These are phyloP conservation scores for Mystacides longicornis DNA, from an alignment of 2,888 invertebrate species.

Conservation along the genomic window DNA sequence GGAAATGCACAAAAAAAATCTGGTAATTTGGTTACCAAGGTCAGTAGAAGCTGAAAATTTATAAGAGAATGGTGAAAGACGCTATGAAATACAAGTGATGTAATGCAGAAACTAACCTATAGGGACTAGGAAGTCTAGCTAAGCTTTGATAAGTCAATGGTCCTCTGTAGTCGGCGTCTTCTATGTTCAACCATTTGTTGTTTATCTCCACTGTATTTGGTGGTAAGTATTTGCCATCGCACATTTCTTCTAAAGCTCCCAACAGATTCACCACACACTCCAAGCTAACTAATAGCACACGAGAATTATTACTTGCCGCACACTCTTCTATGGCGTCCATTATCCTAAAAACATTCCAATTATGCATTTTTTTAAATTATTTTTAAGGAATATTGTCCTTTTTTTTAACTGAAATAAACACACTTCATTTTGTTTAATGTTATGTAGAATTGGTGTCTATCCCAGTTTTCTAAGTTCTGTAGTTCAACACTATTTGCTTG, in stretches of 20 bases:
- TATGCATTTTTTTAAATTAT: too few species aligned
- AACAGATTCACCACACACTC: constrained; percentile 78
- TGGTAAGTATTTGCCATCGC: constrained; percentile 37
- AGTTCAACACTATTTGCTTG: too few species aligned
- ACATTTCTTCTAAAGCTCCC: constrained; percentile 74
- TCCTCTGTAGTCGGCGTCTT: constrained; percentile 74
- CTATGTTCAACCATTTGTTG: constrained; percentile 56
- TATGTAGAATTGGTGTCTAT: too few species aligned
- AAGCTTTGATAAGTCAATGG: constrained; percentile 80
- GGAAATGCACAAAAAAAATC: too few species aligned
- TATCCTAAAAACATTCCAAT: constrained; percentile 47
- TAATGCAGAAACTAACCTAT: constrained; percentile 43
- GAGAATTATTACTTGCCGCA: constrained; percentile 70
- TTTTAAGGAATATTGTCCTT: too few species aligned
- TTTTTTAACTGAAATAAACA: too few species aligned
- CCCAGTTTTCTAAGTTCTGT: too few species aligned
- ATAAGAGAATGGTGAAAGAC: not conserved
- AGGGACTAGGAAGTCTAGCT: constrained; percentile 74
- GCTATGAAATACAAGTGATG: not conserved
- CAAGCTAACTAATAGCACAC: constrained; percentile 70
- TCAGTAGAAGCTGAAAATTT: not conserved
- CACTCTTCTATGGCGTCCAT: constrained; percentile 93
- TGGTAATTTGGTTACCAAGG: too few species aligned
- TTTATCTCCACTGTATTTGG: constrained; percentile 53
- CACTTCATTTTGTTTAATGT: too few species aligned